Base-by-base conservation (phyloP, 2,888 invertebrate genomes). In the Galeopsomyia nigrocyanea region DNA sequence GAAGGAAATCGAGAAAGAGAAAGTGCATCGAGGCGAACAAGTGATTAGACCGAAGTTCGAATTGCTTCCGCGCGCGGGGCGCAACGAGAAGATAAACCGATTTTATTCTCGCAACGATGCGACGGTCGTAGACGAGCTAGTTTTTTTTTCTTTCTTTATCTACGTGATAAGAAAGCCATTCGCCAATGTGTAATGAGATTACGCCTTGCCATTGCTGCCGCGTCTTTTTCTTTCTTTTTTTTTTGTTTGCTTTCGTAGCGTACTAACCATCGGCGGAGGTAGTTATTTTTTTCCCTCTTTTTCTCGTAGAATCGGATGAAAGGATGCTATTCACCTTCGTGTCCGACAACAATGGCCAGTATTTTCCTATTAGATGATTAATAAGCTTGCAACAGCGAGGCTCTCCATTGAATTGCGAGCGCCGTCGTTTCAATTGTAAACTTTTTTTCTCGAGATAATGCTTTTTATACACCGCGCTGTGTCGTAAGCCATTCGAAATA, bases 131-230 rank as follows among this genome's bases (percentile, higher is more conserved):
- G 39, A 3, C 7, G 39, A 13, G 39, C 13, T 39, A 1, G 39
- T 39, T 10, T 39, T 39, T 13, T 39, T 39, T 39, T 3, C 26
- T 39, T 39, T 10, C 39, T n/a, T n/a, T 16, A 22, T 22, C 57
- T 26, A 47, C 60, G 61, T 51, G 60, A 68, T 55, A 55, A 61
- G 55, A 68, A 55, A 68, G 62, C 50, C 17, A 62, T 68, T 68
- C 57, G 49, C 57, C 50, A 31, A 39, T 50, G 51, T 51, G 63
- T 64, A 69, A 69, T 64, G 51, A 57, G 69, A 69, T 69, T 69
- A 69, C 10, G n/a, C 22, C 3, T 31, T 16, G 13, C 22, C 26
- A 26, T 49, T 51, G 31, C 49, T 53, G 53, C 10, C 1, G 53
- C 19, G n/a, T 49, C 50, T 22, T 50, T 50, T 13, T 58, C 58